Base-by-base conservation (phyloP, 2,113 vertebrate species). In the Perccottus glenii region DNA sequence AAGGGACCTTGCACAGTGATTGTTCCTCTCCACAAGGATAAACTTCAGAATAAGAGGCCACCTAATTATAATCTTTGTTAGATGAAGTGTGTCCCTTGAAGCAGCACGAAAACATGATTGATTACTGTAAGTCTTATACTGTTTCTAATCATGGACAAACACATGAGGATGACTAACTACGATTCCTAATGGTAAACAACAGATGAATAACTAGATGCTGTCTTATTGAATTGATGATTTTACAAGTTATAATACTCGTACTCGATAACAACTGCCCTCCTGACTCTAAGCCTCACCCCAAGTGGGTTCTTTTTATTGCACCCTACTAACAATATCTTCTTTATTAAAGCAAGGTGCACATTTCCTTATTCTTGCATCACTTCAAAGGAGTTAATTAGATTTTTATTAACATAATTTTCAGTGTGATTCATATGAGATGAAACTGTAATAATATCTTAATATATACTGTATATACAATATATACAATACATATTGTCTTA, bases 51-150 rank as follows among this genome's bases (percentile, higher is more conserved):
- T 80, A 64, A 81, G 77, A 84, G 63, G 40, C 56, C 3, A 43
- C 53, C 83, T 86, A 79, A 86, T 86, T 85, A 85, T 68, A 77
- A 80, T 77, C 72, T 77, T 75, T 81, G 81, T 84, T 76, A 78
- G 77, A 78, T 52, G 75, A 77, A 77, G 75, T 64, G 14, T 70
- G 76, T 81, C 77, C 67, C 74, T 69, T 14, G 33, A 67, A 77
- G 65, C 70, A 55, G 47, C 42, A 16, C 9, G 62, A 48, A 77
- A 60, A 64, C 60, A 81, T 81, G 84, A 89, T 69, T 82, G 83
- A 89, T 86, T 74, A 73, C 63, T 66, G 69, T 64, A 76, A 60
- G 70, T 81, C 55, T 47, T 58, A 27, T 67, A 57, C 33, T 68
- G 44, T 73, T 36, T 49, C 40, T 49, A 70, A 56, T 70, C 73